A percentile compares a stretch with the other conserved stretches of the same genome.
phyloP scores from a whole-genome alignment of 2,888 invertebrate genomes.

The Drosophila nr. perissopoda region DNA sequence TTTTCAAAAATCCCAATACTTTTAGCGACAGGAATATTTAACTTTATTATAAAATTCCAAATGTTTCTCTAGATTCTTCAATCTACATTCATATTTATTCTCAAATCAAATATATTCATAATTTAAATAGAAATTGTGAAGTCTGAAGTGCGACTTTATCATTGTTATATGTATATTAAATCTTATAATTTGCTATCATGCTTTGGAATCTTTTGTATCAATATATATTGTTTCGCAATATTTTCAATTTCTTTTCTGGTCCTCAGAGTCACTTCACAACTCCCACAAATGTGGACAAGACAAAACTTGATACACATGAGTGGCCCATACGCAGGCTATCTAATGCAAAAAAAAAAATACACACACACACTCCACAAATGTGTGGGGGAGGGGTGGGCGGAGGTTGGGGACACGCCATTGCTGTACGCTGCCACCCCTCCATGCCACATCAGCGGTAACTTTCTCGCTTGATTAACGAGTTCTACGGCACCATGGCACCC shows the following conservation, averaged over 20 bases:
- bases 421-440: constrained; percentile 14
- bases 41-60: neutral
- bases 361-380: constrained; percentile 32
- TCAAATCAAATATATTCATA: neutral
- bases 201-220: neutral
- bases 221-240: neutral
- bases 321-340: constrained; percentile 35
- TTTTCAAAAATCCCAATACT: neutral
- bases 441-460: constrained; percentile 60
- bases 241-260: neutral
- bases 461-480: constrained; percentile 83
- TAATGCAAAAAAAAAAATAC: constrained; percentile 41
- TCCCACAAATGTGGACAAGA: constrained; percentile 2
- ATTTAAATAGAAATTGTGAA: neutral
- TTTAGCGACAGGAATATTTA: neutral
- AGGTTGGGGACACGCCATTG: neutral
- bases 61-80: neutral
- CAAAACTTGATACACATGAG: constrained; percentile 31
- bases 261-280: neutral
- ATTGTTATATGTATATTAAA: neutral
- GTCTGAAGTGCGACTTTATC: neutral
- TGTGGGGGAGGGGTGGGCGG: neutral
- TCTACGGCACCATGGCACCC: constrained; percentile 72
- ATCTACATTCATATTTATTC: neutral
- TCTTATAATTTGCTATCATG: neutral